phyloP scores from a whole-genome alignment of 1,140 invertebrate genomes.

The Penaeus japonicus region DNA sequence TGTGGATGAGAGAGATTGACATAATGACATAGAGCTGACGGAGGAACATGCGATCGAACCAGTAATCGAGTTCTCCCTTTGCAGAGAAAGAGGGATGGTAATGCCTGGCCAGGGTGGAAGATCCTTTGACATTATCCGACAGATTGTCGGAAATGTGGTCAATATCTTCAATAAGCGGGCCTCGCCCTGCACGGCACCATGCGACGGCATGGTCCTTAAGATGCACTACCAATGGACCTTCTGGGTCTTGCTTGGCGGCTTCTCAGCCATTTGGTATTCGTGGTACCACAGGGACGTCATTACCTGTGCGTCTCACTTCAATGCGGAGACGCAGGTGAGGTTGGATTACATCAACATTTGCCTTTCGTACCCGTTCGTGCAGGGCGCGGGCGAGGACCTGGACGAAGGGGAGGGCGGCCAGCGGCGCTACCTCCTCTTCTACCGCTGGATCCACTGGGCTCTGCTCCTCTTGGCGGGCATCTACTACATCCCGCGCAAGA shows the following conservation, averaged over 20 bases:
- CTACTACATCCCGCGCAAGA: constrained; percentile 50
- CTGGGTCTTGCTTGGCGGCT: constrained; percentile 48
- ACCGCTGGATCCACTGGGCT: constrained; percentile 51
- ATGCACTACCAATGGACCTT: constrained; percentile 57
- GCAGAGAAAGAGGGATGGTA: constrained; percentile 55
- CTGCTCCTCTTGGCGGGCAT: constrained; percentile 45
- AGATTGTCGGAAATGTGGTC: constrained; percentile 56
- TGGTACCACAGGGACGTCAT: constrained; percentile 53
- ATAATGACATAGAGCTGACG: constrained; percentile 37
- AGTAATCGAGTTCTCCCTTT: constrained; percentile 56
- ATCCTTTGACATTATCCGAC: constrained; percentile 56
- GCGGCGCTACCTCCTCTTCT: constrained; percentile 48
- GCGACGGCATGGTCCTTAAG: constrained; percentile 54
- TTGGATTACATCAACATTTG: constrained; percentile 55
- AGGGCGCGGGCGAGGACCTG: constrained; percentile 14
- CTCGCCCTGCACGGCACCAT: constrained; percentile 52
- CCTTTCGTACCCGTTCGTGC: constrained; percentile 47
- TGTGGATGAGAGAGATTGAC: constrained; percentile 17
- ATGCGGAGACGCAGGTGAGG: constrained; percentile 48
- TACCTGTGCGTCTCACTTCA: constrained; percentile 53
- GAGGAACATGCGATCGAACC: constrained; percentile 30
- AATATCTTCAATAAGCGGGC: constrained; percentile 57
- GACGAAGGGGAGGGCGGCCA: constrained; percentile 19
- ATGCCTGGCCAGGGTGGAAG: constrained; percentile 55
- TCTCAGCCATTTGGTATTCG: constrained; percentile 51